A percentile compares a stretch with the other conserved stretches of the same genome.
Evolutionary conservation across 2,113 vertebrate genomes (phyloP).

Genomic region (Pteropus alecto): DNA sequence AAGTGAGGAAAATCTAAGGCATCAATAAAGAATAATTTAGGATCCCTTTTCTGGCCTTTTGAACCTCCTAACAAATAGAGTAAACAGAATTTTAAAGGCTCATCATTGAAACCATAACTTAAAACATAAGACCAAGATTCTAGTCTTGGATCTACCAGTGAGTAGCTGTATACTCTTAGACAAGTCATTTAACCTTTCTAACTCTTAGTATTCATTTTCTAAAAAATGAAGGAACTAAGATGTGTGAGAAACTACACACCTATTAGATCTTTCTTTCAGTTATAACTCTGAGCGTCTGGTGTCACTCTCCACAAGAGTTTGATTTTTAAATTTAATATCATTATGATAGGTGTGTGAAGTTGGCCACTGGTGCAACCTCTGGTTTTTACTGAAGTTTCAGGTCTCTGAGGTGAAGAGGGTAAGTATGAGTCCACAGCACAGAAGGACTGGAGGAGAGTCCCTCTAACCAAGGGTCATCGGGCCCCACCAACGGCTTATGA

Average conservation of each 20-base stretch:
- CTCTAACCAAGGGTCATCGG: neutral
- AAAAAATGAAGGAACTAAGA: neutral
- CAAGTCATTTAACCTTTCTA: neutral
- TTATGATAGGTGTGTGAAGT: neutral
- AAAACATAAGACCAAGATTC: neutral
- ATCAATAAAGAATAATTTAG: neutral
- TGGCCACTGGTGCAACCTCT: too few species aligned
- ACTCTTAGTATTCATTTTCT: neutral
- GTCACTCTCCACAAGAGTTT: neutral
- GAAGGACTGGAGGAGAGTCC: neutral
- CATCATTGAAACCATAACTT: neutral
- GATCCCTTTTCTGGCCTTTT: neutral
- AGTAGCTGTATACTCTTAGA: neutral
- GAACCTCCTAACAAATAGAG: neutral
- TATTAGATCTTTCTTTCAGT: neutral
- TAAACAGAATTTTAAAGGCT: neutral
- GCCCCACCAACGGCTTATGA: neutral
- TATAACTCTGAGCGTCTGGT: neutral
- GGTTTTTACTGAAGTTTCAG: neutral
- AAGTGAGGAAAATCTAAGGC: neutral
- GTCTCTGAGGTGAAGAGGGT: neutral
- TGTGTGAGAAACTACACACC: neutral
- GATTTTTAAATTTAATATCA: neutral
- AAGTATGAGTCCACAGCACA: neutral
- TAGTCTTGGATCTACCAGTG: neutral